Evolutionary conservation across 2,113 vertebrate genomes (phyloP).

Genomic region (Nannospalax galili): DNA sequence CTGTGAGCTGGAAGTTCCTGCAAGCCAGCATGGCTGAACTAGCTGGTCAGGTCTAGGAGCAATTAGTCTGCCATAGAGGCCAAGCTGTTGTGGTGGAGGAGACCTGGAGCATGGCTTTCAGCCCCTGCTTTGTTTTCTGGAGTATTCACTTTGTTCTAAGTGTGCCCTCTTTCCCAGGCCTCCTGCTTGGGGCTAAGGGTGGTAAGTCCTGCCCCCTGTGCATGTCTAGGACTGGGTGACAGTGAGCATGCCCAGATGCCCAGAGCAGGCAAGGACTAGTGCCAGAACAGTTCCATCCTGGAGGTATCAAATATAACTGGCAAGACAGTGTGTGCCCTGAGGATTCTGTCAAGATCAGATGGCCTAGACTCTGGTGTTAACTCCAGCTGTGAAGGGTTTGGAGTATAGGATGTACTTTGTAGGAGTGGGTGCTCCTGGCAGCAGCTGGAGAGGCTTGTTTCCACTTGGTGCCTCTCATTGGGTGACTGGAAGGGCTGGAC

Average conservation of each 20-base stretch:
- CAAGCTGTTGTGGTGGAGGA: not conserved
- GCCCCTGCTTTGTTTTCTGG: not conserved
- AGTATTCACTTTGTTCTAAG: not conserved
- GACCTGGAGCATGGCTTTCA: not conserved
- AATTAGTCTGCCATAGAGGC: not conserved
- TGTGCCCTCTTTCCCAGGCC: not conserved
- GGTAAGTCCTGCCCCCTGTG: not conserved
- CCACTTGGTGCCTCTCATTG: not conserved
- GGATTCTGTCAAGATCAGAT: slow-evolving; percentile 1
- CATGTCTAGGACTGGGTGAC: not conserved
- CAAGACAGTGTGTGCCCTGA: not conserved
- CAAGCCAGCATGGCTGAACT: not conserved
- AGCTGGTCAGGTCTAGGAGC: not conserved
- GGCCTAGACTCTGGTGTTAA: not conserved
- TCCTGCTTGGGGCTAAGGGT: not conserved
- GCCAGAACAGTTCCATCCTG: not conserved
- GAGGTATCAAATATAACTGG: not conserved
- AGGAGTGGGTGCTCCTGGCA: not conserved
- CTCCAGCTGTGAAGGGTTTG: not conserved
- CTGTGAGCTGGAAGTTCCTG: not conserved
- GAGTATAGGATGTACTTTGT: not conserved
- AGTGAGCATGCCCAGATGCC: not conserved
- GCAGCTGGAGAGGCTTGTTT: no score
- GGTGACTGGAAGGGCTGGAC: not conserved
- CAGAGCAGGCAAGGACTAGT: not conserved